Base-by-base conservation (phyloP, 2,888 invertebrate genomes). In the Hybos culiciformis region DNA sequence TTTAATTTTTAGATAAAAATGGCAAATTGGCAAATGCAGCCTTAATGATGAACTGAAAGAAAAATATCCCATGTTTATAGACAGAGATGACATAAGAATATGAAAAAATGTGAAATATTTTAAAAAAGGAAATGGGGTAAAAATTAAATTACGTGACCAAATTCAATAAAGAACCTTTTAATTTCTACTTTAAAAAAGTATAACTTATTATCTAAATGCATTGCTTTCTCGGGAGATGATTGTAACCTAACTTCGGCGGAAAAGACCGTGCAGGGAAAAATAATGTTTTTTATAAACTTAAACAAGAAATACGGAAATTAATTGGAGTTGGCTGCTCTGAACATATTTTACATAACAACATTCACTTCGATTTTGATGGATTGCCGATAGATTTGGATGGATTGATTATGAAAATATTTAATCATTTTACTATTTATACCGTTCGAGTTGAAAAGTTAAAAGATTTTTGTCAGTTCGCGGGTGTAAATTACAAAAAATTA, bases 101-200 rank as follows among this genome's bases (percentile, higher is more conserved):
- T 19, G 12, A 20, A 20, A 20, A 12, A 20, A 18, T 36, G 21
- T 51, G 14, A 51, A 51, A 33, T 54, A 50, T 43, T 52, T 50
- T 45, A 41, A 50, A 46, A 42, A 42, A 39, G 41, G 46, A 38
- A 43, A 34, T 31, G 50, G 53, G 12, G 48, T 53, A 38, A 44
- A 49, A 38, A 37, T 46, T 14, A 50, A 50, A 41, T 17, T 52
- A 17, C 39, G 51, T 23, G 45, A 42, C 12, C 42, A 8, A 23
- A 39, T 21, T 39, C 39, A 18, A 45, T 31, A 37, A 36, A 20
- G 34, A 32, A 45, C 20, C 39, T 39, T 33, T 42, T 42, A 33
- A 14, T 18, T 14, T 33, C 33, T 21, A 38, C 23, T 36, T 39
- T 37, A 23, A 38, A 32, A 3, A 45, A 41, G 41, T 32, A 32